Evolutionary conservation across 2,797 vertebrate genomes (phyloP), one percentile per base, ranked within the genome.

Genomic region (Hydrolagus colliei): DNA sequence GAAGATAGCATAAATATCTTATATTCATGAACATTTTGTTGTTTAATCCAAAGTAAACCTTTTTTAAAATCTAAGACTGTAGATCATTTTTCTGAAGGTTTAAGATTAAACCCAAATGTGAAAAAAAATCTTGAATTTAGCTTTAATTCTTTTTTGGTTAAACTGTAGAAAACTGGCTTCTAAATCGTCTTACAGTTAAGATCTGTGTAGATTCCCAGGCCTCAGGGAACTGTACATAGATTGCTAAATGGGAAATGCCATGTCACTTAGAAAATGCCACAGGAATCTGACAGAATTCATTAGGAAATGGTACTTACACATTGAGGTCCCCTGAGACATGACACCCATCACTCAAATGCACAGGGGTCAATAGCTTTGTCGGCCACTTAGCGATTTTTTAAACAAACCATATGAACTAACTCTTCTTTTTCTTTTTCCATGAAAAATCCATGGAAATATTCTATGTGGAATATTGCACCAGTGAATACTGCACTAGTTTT

Each of bases 201-300:
- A 52, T 52, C 41, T 52, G 41, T 14, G 63, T 59, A 79, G 12
- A 11, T 12, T 27, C 7, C 9, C 7, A 62, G 52, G 77, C 63
- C 61, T 62, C 77, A 79, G 20, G 12, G 75, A 20, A 61, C 14
- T 20, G 8, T 41, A 52, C 35, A 77, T 16, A 8, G 52, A 18
- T 77, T 59, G 32, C 59, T 61, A 16, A 77, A 77, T n/a, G 75
- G 74, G 9, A 61, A 77, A 77, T 76, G 52, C 35, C 74, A 76
- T 14, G 20, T 76, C 16, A 75, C 73, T 76, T 76, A 76, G 14
- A 76, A 18, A 41, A 76, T 76, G 74, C 74, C 41, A 52, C 35
- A 9, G 35, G 68, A 71, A 71, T 71, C 71, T 72, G 71, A 72
- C 20, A 72, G 52, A 77, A 77, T 77, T 61, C 59, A 77, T 77